Evolutionary conservation across 2,797 vertebrate species (phyloP).

Genomic region (Yasuhikotakia modesta): DNA sequence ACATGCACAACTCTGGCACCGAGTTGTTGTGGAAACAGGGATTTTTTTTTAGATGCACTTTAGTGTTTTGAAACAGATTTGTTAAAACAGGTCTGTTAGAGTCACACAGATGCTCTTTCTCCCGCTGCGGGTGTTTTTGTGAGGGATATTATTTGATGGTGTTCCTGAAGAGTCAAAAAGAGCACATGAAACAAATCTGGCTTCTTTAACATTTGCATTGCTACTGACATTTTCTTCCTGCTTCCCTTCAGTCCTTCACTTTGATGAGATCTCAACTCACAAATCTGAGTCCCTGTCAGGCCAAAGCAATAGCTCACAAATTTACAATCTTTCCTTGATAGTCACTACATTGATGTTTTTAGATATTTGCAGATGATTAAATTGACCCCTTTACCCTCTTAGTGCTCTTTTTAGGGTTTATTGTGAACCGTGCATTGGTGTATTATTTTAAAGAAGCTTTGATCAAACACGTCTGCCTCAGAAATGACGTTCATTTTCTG

Average conservation of each 20-base stretch:
- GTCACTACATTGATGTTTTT: not conserved
- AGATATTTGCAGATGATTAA: not conserved
- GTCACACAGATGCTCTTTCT: not conserved
- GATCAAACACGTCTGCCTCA: not conserved
- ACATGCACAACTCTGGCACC: not conserved
- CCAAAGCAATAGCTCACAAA: not conserved
- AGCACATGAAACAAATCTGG: constrained; percentile 40
- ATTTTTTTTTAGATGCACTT: constrained; percentile 6
- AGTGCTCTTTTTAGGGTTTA: constrained; percentile 13
- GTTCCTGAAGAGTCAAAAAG: constrained; percentile 54
- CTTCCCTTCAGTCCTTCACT: not conserved
- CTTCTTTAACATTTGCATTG: constrained; percentile 18
- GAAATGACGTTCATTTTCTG: not conserved
- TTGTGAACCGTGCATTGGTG: not conserved
- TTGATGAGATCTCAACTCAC: constrained; percentile 18
- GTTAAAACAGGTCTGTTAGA: not conserved
- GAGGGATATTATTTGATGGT: constrained; percentile 14
- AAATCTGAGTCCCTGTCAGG: constrained; percentile 4
- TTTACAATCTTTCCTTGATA: not conserved
- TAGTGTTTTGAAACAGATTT: constrained; percentile 29
- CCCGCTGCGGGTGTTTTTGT: constrained; percentile 4
- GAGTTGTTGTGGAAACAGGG: not conserved
- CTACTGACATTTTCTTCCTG: constrained; percentile 7
- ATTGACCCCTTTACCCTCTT: not conserved
- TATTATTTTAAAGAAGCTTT: not conserved